Evolutionary conservation across 2,113 vertebrate species (phyloP), one percentile per base, ranked within the genome.

Genomic region (Eleginops maclovinus): DNA sequence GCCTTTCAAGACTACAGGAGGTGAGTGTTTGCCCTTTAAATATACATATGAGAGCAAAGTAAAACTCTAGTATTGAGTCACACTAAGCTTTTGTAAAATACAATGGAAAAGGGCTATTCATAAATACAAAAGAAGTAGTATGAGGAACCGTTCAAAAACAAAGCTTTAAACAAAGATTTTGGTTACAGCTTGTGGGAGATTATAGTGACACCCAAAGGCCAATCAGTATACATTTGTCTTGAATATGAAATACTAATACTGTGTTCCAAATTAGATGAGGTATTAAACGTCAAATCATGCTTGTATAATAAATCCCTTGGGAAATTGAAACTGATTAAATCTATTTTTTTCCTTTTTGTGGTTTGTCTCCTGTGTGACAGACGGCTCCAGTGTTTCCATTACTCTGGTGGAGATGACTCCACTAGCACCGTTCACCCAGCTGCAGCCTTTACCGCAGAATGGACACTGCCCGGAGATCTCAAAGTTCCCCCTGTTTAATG

Each of bases 381-480:
- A 1, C 41, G 31, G 9, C 1, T 7, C 49, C 59, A 55, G 21
- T 7, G 21, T 9, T 66, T 69, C 58, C 2, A 28, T 60, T 17
- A 17, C 40, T 44, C 10, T 69, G 9, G 4, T 28, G 31, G 66
- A 67, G 8, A 15, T 65, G 17, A 16, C 15, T 19, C 55, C 77
- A 5, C 28, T 41, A 2, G 11, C n/a, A 13, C 4, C 36, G 0
- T 8, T 16, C 3, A 8, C 28, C 14, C 44, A 4, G 3, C 49
- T 41, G 26, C 65, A 85, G 12, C 43, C 67, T 7, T 58, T 81
- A 28, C 61, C 54, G 0, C 24, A 88, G 43, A 76, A 64, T 0
- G 31, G 28, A 53, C 71, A 80, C 77, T 85, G 70, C 59, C 79
- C 80, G 21, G 83, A 90, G 44, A 89, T 22, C 75, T 80, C 21